These are phyloP conservation scores for Felis catus DNA, from an alignment of 2,113 vertebrate species.

Conservation along the genomic window F.catus_Fca126_mat1.0 CM031419.1:141203501-141204000, in stretches of 20 bases:
- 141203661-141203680: too few species aligned
- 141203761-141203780: background rate
- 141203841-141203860: background rate
- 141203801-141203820: background rate
- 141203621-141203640: too few species aligned
- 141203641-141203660: too few species aligned
- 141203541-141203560: too few species aligned
- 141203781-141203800: background rate
- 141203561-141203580: too few species aligned
- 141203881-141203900: background rate
- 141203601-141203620: too few species aligned
- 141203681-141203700: background rate
- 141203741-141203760: background rate
- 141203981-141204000: background rate
- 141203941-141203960: background rate
- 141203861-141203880: background rate
- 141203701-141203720: background rate
- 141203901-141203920: background rate
- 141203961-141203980: background rate
- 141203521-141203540: too few species aligned
- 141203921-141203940: background rate
- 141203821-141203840: background rate
- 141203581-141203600: too few species aligned
- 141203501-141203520: too few species aligned
- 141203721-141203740: background rate